Evolutionary conservation across 2,113 vertebrate species (phyloP).

Genomic region (Gavialis gangeticus): DNA sequence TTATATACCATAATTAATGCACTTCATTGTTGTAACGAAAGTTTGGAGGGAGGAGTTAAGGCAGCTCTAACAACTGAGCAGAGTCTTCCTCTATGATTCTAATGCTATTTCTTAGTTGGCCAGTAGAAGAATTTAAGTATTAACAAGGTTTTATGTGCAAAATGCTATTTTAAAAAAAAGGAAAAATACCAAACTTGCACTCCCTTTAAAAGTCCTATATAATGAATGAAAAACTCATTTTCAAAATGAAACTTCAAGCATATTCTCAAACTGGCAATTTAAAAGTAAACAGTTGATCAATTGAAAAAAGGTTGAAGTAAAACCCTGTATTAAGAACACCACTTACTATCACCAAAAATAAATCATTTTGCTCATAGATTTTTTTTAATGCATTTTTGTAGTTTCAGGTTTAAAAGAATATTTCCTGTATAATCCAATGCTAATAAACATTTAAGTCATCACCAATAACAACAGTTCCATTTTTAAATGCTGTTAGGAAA

Average conservation of each 20-base stretch:
- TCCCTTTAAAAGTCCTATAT: not conserved
- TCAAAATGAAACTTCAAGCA: not conserved
- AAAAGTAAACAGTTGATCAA: not conserved
- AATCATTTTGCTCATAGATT: not conserved
- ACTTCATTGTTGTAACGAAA: not conserved
- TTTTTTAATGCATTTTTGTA: too few relatives aligned
- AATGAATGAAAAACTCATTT: not conserved
- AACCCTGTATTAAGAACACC: not conserved
- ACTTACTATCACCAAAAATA: not conserved
- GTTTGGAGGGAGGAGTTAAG: not conserved
- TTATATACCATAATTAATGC: not conserved
- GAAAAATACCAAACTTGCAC: not conserved
- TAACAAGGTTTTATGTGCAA: not conserved
- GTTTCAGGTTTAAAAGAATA: too few relatives aligned
- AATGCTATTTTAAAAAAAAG: not conserved
- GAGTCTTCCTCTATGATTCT: not conserved
- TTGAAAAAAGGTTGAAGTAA: not conserved
- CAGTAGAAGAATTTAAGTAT: not conserved
- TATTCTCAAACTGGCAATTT: not conserved
- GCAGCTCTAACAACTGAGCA: not conserved
- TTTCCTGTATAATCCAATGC: too few relatives aligned
- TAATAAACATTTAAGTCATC: too few relatives aligned
- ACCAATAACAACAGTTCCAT: too few relatives aligned
- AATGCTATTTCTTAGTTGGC: not conserved
- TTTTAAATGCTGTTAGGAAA: too few relatives aligned